Evolutionary conservation across 64 coral and sea anemone species (phyloP).

Genomic region (Actinia equina): DNA sequence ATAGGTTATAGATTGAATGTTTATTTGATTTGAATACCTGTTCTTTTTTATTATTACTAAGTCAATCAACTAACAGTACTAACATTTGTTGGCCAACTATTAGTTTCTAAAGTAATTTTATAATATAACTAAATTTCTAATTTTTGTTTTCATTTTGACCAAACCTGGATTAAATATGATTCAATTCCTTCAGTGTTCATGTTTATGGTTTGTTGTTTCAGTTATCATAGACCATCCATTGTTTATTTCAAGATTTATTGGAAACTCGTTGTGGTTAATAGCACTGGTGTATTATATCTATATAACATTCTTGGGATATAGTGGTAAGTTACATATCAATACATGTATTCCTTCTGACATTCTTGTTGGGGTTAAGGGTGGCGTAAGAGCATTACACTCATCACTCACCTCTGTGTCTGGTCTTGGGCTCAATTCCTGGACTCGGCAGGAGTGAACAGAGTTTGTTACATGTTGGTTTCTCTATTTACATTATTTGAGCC

Average conservation of each 20-base stretch:
- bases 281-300: constrained; percentile 94
- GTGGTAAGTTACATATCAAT: constrained; percentile 55
- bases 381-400: not conserved
- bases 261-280: constrained; percentile 88
- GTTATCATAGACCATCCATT: constrained; percentile 81
- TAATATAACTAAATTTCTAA: too few species aligned
- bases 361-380: too few species aligned
- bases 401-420: too few species aligned
- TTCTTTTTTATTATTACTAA: not conserved
- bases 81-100: not conserved
- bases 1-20: not conserved
- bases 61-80: not conserved
- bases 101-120: not conserved
- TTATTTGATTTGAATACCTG: not conserved
- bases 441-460: too few species aligned
- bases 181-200: too few species aligned
- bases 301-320: constrained; percentile 98
- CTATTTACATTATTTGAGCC: too few species aligned
- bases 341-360: not conserved
- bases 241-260: constrained; percentile 87
- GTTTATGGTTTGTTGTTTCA: constrained; percentile 42
- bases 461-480: too few species aligned
- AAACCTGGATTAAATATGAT: too few species aligned
- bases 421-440: too few species aligned
- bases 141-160: too few species aligned